Evolutionary conservation across 2,888 invertebrate genomes (phyloP), one percentile per base, ranked within the genome.

Genomic region (Pardosa pseudoannulata): DNA sequence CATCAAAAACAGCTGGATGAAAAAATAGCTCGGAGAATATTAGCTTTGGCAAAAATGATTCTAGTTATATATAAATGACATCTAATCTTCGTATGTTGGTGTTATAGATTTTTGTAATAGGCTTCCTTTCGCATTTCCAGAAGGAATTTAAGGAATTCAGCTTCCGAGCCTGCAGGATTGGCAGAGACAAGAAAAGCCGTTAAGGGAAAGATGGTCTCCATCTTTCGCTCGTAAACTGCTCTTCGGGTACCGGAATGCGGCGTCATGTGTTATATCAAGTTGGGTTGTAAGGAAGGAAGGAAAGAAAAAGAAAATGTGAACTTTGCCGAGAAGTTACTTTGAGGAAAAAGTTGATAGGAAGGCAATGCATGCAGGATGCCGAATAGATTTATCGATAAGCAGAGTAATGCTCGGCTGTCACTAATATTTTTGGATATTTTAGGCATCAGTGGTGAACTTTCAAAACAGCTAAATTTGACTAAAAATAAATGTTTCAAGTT

Each of bases 71-170:
- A 46, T 46, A 46, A 13, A 46, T 16, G 41, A 46, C 41, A 46
- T 16, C 9, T 46, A 46, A 46, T 46, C 41, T 46, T 46, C 9
- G 41, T 16, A n/a, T 11, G 41, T 46, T 46, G n/a, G 41, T 6
- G 41, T 46, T 46, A 46, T 46, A 46, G 41, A 46, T 46, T 46
- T 46, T 46, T 13, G 41, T 46, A 46, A 46, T 46, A 46, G 41
- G 41, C 41, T 46, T 46, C 41, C 41, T 46, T 46, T 46, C 41
- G 16, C 41, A 46, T 46, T 11, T 46, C 41, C 41, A 46, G 41
- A 9, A 46, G 16, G 41, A 46, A 46, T 46, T 46, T 46, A 46
- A 46, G 41, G 41, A 46, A 46, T 46, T n/a, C 41, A 2, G 41
- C 16, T 11, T 46, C 16, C 41, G 6, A n/a, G 6, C 16, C 41